Conservation (phyloP, 92 coral and sea anemone species). For the Siderastrea radians region DNA sequence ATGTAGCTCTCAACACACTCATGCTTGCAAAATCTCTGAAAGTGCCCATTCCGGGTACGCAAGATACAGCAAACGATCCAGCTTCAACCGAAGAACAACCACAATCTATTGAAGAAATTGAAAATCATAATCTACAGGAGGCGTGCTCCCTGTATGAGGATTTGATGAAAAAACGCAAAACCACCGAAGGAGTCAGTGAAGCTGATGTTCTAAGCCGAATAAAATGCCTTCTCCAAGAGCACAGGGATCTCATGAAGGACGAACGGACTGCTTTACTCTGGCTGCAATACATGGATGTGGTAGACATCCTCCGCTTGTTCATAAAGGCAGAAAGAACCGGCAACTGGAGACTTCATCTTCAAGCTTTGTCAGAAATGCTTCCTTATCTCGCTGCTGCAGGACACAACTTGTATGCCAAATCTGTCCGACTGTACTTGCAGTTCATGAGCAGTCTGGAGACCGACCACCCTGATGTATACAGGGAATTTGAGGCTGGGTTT, state of each 20-base stretch:
- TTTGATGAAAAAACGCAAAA: too few species aligned
- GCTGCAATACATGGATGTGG: too few species aligned
- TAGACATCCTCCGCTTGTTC: background rate
- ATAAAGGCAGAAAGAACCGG: background rate
- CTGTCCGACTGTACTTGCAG: conserved; percentile 22
- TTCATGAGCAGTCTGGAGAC: background rate
- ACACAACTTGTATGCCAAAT: conserved; percentile 41
- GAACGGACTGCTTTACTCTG: too few species aligned
- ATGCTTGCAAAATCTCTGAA: conserved; percentile 51
- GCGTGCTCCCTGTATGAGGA: background rate
- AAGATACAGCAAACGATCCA: background rate
- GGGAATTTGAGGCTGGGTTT: conserved; percentile 14
- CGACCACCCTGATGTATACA: conserved; percentile 24
- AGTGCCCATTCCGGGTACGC: background rate
- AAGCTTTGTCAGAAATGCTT: conserved; percentile 35
- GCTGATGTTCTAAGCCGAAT: too few species aligned
- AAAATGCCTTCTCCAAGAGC: too few species aligned
- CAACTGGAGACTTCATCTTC: background rate
- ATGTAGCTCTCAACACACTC: conserved; percentile 39
- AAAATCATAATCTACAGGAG: background rate
- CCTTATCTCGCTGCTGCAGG: conserved; percentile 59
- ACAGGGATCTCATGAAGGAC: too few species aligned
- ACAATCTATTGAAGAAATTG: background rate
- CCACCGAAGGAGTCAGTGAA: too few species aligned
- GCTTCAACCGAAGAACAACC: background rate